Percentiles rank a stretch among this genome's conserved stretches.
These are phyloP conservation scores for Drosophila ustulata DNA, from an alignment of 2,888 invertebrate genomes.

Conservation along the genomic window DNA sequence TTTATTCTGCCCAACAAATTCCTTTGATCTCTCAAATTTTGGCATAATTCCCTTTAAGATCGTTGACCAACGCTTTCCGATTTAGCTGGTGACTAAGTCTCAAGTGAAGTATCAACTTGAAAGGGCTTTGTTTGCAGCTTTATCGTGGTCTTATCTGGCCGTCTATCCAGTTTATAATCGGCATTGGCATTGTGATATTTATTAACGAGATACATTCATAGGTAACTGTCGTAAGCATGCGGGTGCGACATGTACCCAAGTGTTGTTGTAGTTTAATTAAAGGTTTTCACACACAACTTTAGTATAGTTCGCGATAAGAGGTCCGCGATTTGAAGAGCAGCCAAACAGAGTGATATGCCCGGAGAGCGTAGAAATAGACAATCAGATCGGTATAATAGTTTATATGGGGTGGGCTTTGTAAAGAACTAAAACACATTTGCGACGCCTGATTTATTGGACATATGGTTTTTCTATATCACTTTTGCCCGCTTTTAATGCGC, in stretches of 20 bases:
- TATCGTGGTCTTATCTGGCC: constrained; percentile 14
- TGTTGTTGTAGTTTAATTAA: constrained; percentile 60
- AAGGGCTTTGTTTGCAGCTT: constrained; percentile 1
- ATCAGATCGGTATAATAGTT: constrained; percentile 10
- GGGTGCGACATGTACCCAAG: constrained; percentile 42
- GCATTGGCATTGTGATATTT: constrained; percentile 26
- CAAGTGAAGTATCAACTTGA: neutral
- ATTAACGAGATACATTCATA: constrained; percentile 25
- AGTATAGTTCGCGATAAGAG: constrained; percentile 35
- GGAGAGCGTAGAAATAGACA: constrained; percentile 28
- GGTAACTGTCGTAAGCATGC: constrained; percentile 13
- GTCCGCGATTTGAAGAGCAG: constrained; percentile 48
- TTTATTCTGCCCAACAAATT: neutral
- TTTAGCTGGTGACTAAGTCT: constrained; percentile 15
- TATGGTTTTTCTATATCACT: constrained; percentile 1
- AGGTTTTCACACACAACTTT: constrained; percentile 35
- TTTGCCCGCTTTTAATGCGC: constrained; percentile 4
- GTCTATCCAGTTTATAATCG: constrained; percentile 8
- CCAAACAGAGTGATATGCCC: neutral
- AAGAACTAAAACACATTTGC: too few relatives aligned
- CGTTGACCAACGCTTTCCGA: neutral
- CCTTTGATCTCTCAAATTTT: neutral
- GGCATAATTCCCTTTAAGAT: neutral
- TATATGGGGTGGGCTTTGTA: neutral
- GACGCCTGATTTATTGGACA: constrained; percentile 60